Base-by-base conservation (phyloP, 2,888 invertebrate genomes). In the Dinocampus coccinellae region DNA sequence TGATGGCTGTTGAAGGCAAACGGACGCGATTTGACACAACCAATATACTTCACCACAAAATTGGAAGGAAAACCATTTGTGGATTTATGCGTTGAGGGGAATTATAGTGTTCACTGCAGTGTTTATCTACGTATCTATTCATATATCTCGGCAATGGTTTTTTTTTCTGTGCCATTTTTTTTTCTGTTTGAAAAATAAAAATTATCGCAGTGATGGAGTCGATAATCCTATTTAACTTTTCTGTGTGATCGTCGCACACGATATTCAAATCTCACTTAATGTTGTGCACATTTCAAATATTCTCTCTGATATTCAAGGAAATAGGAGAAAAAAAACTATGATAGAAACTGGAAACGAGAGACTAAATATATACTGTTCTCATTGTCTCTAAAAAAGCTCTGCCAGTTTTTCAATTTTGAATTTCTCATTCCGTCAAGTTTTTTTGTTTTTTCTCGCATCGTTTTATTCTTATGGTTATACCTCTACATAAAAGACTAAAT, bases 331-430 rank as follows among this genome's bases (percentile, higher is more conserved):
- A 10, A 63, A 61, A 47, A 24, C 16, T 62, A 36, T 39, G 52
- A 52, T n/a, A 16, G 1, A 52, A 53, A 42, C 20, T 64, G 53
- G 20, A 55, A 39, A 22, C 11, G 57, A 20, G 29, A 24, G 55
- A 13, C 36, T 22, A 55, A n/a, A 24, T 24, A 34, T 57, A 55
- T 57, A 26, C 13, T 29, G 29, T 33, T 58, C 20, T 69, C 47
- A 36, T 53, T n/a, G 22, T 64, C 52, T 33, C 24, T 34, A 26
- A 42, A 53, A 62, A 70, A 55, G 36, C 69, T 29, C 55, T 64
- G 42, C 63, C 24, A 33, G 39, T 39, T 47, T 57, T 64, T 70
- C 70, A 70, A 70, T 70, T 64, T 63, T 70, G 47, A 64, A 70
- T 70, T 70, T 58, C 34, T 64, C 39, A 60, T 61, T 61, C 61